A percentile compares a stretch with the other conserved stretches of the same genome.
These are phyloP conservation scores for Elysia crispata DNA, from an alignment of 2,888 invertebrate species.

Conservation along the genomic window DNA sequence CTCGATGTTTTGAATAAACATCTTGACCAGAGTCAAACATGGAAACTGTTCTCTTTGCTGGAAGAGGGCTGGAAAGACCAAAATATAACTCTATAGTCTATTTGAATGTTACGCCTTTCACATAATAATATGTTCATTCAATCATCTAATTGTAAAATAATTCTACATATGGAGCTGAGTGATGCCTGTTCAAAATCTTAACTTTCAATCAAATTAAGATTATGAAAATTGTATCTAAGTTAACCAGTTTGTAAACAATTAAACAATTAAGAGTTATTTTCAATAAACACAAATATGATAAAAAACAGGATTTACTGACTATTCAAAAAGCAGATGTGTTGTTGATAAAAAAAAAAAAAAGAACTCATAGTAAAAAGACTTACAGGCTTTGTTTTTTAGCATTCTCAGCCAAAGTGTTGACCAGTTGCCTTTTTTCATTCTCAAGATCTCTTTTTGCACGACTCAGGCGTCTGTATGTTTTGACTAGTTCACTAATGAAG, in stretches of 20 bases:
- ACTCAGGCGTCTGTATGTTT: slow-evolving; percentile 62
- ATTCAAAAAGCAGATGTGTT: too few relatives aligned
- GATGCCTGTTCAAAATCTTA: too few relatives aligned
- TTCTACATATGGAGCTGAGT: too few relatives aligned
- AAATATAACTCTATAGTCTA: not conserved
- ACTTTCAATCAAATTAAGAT: too few relatives aligned
- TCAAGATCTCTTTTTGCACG: slow-evolving; percentile 68
- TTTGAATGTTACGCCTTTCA: not conserved
- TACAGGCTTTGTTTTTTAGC: slow-evolving; percentile 64
- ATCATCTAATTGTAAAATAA: too few relatives aligned
- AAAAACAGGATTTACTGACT: too few relatives aligned
- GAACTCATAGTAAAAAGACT: slow-evolving; percentile 16
- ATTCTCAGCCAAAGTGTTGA: slow-evolving; percentile 60
- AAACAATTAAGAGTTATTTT: too few relatives aligned
- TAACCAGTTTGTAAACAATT: too few relatives aligned
- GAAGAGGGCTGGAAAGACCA: slow-evolving; percentile 55
- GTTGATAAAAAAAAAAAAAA: too few relatives aligned
- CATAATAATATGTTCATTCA: too few relatives aligned
- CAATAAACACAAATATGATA: too few relatives aligned
- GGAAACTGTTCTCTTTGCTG: slow-evolving; percentile 53
- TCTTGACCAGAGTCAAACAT: slow-evolving; percentile 64
- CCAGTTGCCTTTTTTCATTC: slow-evolving; percentile 59
- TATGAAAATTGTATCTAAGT: too few relatives aligned
- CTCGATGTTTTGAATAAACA: slow-evolving; percentile 61
- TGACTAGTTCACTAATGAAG: slow-evolving; percentile 67